Evolutionary conservation across 2,113 vertebrate genomes (phyloP).

Genomic region (Atherinomorus stipes): DNA sequence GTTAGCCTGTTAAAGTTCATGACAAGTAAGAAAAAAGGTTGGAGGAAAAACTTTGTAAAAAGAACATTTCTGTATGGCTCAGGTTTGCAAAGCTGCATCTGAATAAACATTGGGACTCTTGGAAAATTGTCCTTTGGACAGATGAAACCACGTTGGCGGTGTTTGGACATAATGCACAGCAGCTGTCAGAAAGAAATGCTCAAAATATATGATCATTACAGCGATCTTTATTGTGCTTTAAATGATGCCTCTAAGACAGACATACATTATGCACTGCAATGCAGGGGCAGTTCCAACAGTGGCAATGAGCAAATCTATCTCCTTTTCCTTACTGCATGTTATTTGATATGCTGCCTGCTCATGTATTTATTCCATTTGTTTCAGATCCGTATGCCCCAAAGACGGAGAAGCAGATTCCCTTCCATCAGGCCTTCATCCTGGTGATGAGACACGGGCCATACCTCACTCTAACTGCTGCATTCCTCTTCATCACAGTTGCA

Average conservation of each 20-base stretch:
- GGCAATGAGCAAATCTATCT: constrained; percentile 17
- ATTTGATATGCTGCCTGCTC: constrained; percentile 53
- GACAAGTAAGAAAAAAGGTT: too few species aligned
- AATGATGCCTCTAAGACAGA: constrained; percentile 19
- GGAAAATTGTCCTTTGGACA: too few species aligned
- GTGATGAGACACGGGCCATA: constrained; percentile 92
- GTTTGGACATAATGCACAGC: too few species aligned
- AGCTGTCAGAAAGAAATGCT: too few species aligned
- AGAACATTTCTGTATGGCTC: too few species aligned
- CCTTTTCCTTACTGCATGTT: constrained; percentile 41
- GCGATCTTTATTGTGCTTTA: neutral
- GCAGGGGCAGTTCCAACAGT: constrained; percentile 54
- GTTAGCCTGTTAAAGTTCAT: too few species aligned
- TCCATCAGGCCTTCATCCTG: constrained; percentile 88
- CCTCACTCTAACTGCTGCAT: constrained; percentile 89
- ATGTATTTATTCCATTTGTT: constrained; percentile 22
- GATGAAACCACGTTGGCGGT: too few species aligned
- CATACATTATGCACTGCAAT: constrained; percentile 48
- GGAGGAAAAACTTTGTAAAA: too few species aligned
- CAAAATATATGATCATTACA: too few species aligned
- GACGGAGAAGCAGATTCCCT: constrained; percentile 87
- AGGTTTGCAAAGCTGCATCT: too few species aligned
- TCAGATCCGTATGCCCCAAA: constrained; percentile 86
- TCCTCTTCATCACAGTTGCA: constrained; percentile 95
- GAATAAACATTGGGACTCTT: too few species aligned